Conservation (phyloP, 2,888 invertebrate genomes). For the Philopedon plagiatum region DNA sequence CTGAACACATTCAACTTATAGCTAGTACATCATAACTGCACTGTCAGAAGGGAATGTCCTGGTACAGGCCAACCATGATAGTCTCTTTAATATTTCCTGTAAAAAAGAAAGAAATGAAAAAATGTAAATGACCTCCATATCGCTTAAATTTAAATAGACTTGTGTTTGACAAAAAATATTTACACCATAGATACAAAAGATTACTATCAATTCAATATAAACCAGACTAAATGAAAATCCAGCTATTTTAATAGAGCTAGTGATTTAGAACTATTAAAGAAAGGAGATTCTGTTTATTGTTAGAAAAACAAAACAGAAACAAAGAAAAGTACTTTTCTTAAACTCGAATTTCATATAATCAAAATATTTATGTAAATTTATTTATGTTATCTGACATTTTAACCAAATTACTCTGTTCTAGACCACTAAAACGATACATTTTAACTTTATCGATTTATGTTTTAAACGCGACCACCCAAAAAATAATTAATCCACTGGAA, state of each 20-base stretch:
- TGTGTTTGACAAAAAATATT: slow-evolving; percentile 3
- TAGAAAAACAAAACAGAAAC: slow-evolving; percentile 45
- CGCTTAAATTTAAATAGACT: too few species aligned
- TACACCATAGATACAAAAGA: neutral
- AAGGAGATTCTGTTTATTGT: slow-evolving; percentile 45
- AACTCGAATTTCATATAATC: slow-evolving; percentile 44
- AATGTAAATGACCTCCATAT: too few species aligned
- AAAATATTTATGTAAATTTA: slow-evolving; percentile 54
- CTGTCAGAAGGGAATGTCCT: too few species aligned
- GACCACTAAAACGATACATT: slow-evolving; percentile 35
- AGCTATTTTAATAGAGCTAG: slow-evolving; percentile 18
- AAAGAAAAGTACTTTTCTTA: slow-evolving; percentile 45
- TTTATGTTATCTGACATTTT: slow-evolving; percentile 51
- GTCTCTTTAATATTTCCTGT: too few species aligned
- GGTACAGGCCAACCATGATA: too few species aligned
- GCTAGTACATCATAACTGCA: too few species aligned
- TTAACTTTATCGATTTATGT: slow-evolving; percentile 38
- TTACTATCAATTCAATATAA: neutral
- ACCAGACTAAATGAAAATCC: slow-evolving; percentile 16
- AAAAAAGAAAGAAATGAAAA: too few species aligned
- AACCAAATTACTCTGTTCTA: slow-evolving; percentile 50
- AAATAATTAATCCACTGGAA: too few species aligned
- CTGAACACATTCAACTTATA: too few species aligned
- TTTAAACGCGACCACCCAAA: slow-evolving; percentile 48
- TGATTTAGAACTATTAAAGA: slow-evolving; percentile 38